Evolutionary conservation across 2,888 invertebrate genomes (phyloP), one percentile per base, ranked within the genome.

Genomic region (Calameuta pallipes): DNA sequence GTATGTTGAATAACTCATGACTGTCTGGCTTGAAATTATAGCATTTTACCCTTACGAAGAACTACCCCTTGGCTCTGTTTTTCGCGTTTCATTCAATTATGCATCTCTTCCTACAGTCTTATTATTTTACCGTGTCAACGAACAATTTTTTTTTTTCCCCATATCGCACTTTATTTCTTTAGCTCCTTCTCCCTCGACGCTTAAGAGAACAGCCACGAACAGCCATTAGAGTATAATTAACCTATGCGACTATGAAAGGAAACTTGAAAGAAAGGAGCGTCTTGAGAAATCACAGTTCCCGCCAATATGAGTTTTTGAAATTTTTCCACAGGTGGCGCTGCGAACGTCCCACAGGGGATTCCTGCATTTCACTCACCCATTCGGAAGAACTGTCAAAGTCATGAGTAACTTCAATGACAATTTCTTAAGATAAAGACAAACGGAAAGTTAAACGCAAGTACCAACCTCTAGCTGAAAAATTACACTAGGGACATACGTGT

Each of bases 11-110:
- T 90, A 90, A 90, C 88, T 86, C 90, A 90, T 89, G 89, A 88
- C 89, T 88, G 89, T 90, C 90, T 90, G 88, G 88, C 87, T 87
- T 86, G 85, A 89, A 89, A 89, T 90, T 89, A 89, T 87, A 87
- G 89, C 87, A 89, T 88, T 86, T 74, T 23, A 13, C 74, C 23
- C 74, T 34, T 36, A 23, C 23, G 36, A 74, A 34, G 73, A 83
- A 84, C 83, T 84, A 86, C 86, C 87, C 84, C 83, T 82, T 83
- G 84, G 83, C 85, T 82, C 78, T 80, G 82, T 85, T 82, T 83
- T 78, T 82, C 81, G 85, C 82, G 83, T 86, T 86, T 85, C 86
- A 85, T 88, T 86, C 85, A 89, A 89, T 89, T 89, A 89, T 90
- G 87, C 85, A 86, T 87, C 84, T 87, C 84, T 80, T 74, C 76